A percentile compares a stretch with the other conserved stretches of the same genome.
Evolutionary conservation across 2,113 vertebrate species (phyloP).

Genomic region (Egretta garzetta): DNA sequence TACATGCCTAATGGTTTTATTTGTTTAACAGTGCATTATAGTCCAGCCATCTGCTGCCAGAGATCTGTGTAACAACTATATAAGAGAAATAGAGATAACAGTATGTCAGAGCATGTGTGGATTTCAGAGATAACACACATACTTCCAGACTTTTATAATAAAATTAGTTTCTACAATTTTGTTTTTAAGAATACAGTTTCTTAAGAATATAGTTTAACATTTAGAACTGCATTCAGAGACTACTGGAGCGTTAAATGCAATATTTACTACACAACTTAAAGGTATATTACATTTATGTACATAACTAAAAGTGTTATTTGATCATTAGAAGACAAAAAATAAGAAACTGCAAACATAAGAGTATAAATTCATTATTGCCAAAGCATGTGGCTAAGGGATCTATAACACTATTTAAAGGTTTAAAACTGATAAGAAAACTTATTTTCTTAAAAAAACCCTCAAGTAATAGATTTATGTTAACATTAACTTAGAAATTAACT

Average conservation of each 20-base stretch:
- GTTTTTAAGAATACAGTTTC: background rate
- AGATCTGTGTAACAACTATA: conserved; percentile 19
- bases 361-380: background rate
- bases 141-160: conserved; percentile 27
- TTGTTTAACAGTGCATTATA: conserved; percentile 66
- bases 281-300: background rate
- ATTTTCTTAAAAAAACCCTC: background rate
- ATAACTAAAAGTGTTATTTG: background rate
- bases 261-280: background rate
- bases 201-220: background rate
- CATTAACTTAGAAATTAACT: background rate
- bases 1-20: conserved; percentile 57
- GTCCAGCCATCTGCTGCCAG: conserved; percentile 61
- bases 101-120: conserved; percentile 43
- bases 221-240: conserved; percentile 8
- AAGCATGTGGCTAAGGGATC: background rate
- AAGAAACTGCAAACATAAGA: background rate
- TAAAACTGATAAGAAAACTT: background rate
- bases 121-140: conserved; percentile 23
- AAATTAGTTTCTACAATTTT: background rate
- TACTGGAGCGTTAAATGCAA: background rate
- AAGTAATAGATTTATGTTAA: background rate
- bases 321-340: background rate
- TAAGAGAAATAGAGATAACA: conserved; percentile 43
- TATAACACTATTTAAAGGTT: background rate